These are phyloP conservation scores for Apamea anceps DNA, from an alignment of 2,888 invertebrate genomes.

Conservation along the genomic window DNA sequence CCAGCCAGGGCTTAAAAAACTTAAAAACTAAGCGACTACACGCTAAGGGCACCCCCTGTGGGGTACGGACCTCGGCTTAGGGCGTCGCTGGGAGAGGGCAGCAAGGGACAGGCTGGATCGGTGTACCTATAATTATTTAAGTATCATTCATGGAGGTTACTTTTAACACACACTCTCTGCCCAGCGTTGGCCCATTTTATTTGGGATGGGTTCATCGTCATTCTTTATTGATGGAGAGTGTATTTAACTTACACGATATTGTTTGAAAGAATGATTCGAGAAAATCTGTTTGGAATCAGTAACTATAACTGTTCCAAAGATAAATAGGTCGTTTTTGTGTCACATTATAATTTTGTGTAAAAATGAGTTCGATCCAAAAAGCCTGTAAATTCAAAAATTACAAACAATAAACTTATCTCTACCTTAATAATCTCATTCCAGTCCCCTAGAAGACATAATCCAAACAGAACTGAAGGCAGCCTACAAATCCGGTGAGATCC, in stretches of 20 bases:
- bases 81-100: too few species aligned
- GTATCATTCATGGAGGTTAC: not conserved
- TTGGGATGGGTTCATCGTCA: not conserved
- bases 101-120: not conserved
- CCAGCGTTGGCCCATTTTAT: not conserved
- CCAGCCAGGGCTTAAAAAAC: too few species aligned
- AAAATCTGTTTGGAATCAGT: not conserved
- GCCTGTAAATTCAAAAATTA: not conserved
- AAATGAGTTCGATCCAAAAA: not conserved
- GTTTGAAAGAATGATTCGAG: not conserved
- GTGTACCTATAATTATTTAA: too few species aligned
- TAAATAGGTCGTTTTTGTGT: not conserved
- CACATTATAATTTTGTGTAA: not conserved
- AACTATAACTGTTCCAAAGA: too few species aligned
- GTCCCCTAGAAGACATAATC: slow-evolving; percentile 65
- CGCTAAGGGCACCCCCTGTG: too few species aligned
- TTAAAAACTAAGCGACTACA: too few species aligned
- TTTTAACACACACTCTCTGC: not conserved
- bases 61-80: too few species aligned
- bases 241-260: not conserved
- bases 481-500: slow-evolving; percentile 78
- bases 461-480: slow-evolving; percentile 71
- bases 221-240: not conserved
- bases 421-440: slow-evolving; percentile 50
- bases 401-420: not conserved